Evolutionary conservation across 2,113 vertebrate genomes (phyloP), one percentile per base, ranked within the genome.

Genomic region (Vireo altiloquus): DNA sequence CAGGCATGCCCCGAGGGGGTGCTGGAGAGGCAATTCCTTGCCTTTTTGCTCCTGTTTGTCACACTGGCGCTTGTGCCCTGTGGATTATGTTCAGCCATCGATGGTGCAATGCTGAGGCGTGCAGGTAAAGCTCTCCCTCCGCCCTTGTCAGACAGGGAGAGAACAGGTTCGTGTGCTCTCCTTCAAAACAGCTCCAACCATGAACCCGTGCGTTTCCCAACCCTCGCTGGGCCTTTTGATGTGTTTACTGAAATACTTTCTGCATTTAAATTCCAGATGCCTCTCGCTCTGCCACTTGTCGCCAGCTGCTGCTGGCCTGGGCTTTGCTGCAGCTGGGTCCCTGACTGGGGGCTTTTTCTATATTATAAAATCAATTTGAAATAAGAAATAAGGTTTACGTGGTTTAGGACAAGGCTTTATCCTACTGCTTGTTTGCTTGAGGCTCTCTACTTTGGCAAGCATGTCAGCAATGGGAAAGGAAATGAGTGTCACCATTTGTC

Each of bases 401-500:
- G 22, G 1, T 65, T 74, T 61, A 64, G 80, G 66, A 60, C 59
- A 87, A 68, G 76, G 82, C 17, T 91, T 90, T 75, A 74, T 71
- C 60, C 76, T 54, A 14, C 59, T 66, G 11, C 35, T 46, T 82
- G 68, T 89, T 93, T 86, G 56, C 37, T 56, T 40, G 44, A 33
- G 25, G 76, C 19, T 87, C 72, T 80, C 84, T 39, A 27, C 57
- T 91, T 87, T 52, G 86, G 91, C 63, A 90, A 92, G 54, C 21
- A 1, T 13, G 50, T 64, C 30, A 35, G 37, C 50, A 77, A 47
- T 15, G 24, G 72, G 80, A 59, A 86, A 89, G 82, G 94, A 88
- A 90, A 90, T 16, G 66, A 63, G 63, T 6, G 64, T 64, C 89
- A 78, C 49, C 72, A 30, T 92, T 94, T 59, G 64, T 92, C 92